Conservation (phyloP, 1,140 invertebrate species). For the Heterodera carotae region DNA sequence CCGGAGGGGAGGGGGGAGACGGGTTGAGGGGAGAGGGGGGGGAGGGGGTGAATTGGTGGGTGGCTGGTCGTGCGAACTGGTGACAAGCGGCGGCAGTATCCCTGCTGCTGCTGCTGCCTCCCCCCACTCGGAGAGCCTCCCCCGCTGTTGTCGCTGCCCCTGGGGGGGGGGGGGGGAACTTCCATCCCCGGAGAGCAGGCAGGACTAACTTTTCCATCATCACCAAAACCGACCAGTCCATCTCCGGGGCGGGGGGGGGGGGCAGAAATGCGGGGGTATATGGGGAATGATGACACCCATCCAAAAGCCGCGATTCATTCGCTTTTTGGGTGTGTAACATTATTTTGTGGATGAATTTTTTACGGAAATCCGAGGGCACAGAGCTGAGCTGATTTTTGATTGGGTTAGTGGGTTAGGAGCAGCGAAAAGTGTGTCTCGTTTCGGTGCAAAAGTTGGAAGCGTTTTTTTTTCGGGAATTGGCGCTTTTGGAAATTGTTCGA, state of each 20-base stretch:
- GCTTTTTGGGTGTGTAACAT: neutral
- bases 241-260: neutral
- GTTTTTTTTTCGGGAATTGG: no score
- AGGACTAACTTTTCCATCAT: neutral
- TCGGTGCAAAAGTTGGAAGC: no score
- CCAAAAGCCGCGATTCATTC: neutral
- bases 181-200: neutral
- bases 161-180: neutral
- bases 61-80: conserved; percentile 13
- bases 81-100: conserved; percentile 16
- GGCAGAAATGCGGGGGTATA: no score
- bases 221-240: neutral
- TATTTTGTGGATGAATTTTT: neutral
- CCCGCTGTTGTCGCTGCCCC: no score
- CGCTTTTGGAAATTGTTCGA: no score
- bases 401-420: neutral
- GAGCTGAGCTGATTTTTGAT: neutral
- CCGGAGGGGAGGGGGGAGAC: no score
- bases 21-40: neutral
- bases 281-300: neutral
- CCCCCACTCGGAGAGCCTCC: neutral
- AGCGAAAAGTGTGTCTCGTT: no score
- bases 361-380: neutral
- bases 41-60: neutral
- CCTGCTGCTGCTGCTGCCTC: neutral